A percentile compares a stretch with the other conserved stretches of the same genome.
Evolutionary conservation across 2,888 invertebrate species (phyloP).

Genomic region (Idaea straminata): DNA sequence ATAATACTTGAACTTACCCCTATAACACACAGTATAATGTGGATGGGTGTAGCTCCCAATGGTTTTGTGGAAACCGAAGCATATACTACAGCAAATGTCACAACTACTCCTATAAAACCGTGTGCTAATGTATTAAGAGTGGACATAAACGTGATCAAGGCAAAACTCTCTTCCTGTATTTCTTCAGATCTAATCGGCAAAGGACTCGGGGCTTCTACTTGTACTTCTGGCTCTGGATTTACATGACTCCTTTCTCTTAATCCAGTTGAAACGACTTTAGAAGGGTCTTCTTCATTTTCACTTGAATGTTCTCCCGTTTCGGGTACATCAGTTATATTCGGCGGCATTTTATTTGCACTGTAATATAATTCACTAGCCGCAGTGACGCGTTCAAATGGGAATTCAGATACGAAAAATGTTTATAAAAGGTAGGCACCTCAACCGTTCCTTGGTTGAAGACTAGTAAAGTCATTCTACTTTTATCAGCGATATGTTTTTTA

Average conservation of each 20-base stretch:
- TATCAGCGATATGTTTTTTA: not conserved
- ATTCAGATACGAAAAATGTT: not conserved
- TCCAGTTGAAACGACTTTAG: constrained; percentile 10
- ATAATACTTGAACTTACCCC: constrained; percentile 48
- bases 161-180: constrained; percentile 24
- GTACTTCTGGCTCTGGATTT: constrained; percentile 6
- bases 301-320: constrained; percentile 7
- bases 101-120: constrained; percentile 48
- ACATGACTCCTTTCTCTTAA: constrained; percentile 4
- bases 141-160: constrained; percentile 43
- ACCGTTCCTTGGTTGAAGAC: not conserved
- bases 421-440: not conserved
- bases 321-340: constrained; percentile 19
- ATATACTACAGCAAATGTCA: constrained; percentile 41
- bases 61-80: constrained; percentile 45
- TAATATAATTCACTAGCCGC: not conserved
- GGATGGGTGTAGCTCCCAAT: constrained; percentile 40
- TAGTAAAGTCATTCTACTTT: not conserved
- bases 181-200: constrained; percentile 8
- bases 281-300: constrained; percentile 10
- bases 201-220: constrained; percentile 10
- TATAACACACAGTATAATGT: constrained; percentile 54
- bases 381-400: not conserved
- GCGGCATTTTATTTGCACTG: constrained; percentile 18
- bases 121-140: constrained; percentile 46